Percentiles rank a stretch among this genome's conserved stretches.
Evolutionary conservation across 2,797 vertebrate genomes (phyloP).

Genomic region (Sebastes steindachneri): DNA sequence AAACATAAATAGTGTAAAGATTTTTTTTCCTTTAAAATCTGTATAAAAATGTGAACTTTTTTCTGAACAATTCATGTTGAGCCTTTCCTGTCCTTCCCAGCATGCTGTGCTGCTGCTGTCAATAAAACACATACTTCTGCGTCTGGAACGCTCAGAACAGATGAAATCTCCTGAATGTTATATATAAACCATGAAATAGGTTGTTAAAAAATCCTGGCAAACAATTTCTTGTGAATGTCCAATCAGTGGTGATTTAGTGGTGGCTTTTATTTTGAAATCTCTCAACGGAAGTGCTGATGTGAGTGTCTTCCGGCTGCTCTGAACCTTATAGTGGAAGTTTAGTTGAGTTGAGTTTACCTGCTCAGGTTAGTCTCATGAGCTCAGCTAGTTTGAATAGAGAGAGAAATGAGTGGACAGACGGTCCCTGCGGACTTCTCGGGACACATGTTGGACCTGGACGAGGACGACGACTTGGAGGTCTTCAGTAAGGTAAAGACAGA

Average conservation of each 20-base stretch:
- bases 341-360: background rate
- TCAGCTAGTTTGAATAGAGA: background rate
- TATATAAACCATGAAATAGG: background rate
- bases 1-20: too few relatives aligned
- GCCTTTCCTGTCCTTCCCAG: too few relatives aligned
- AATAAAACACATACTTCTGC: background rate
- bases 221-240: too few relatives aligned
- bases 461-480: constrained; percentile 95
- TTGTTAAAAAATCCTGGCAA: too few relatives aligned
- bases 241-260: too few relatives aligned
- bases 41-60: background rate
- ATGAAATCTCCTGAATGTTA: background rate
- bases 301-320: background rate
- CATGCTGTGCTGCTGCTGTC: background rate
- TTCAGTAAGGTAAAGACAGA: constrained; percentile 90
- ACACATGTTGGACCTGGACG: constrained; percentile 87
- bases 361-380: constrained; percentile 21
- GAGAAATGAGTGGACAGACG: constrained; percentile 67
- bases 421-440: constrained; percentile 68
- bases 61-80: background rate
- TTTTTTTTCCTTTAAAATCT: too few relatives aligned
- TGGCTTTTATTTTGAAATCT: constrained; percentile 44
- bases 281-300: background rate
- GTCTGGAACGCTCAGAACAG: background rate
- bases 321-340: constrained; percentile 32